phyloP scores from a whole-genome alignment of 2,113 vertebrate genomes.

The Pitta sordida region DNA sequence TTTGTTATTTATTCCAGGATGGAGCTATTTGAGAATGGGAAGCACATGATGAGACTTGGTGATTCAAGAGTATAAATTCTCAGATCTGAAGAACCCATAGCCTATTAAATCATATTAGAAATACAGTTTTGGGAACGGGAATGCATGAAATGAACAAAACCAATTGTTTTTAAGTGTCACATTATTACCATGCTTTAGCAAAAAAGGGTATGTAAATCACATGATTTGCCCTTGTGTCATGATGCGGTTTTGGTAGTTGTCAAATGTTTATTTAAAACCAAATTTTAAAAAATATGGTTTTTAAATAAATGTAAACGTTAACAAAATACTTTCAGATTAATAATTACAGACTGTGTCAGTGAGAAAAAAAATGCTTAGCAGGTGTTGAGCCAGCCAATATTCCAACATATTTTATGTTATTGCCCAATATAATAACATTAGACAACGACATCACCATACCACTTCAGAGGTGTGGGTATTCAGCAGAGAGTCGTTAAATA shows the following conservation, averaged over 20 bases:
- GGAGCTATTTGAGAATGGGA: background rate
- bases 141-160: background rate
- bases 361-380: slow-evolving; percentile 18
- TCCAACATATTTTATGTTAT: slow-evolving; percentile 42
- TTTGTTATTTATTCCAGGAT: background rate
- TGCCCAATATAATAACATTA: slow-evolving; percentile 35
- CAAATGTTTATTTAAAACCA: slow-evolving; percentile 10
- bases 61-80: background rate
- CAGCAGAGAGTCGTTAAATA: slow-evolving; percentile 19
- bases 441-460: slow-evolving; percentile 21
- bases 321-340: slow-evolving; percentile 21
- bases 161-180: background rate
- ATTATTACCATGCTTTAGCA: background rate
- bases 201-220: background rate
- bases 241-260: background rate
- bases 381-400: slow-evolving; percentile 29
- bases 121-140: background rate
- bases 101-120: background rate
- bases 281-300: background rate
- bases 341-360: slow-evolving; percentile 23
- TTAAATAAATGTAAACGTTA: slow-evolving; percentile 38
- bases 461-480: slow-evolving; percentile 44
- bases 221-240: background rate
- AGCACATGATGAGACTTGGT: background rate
- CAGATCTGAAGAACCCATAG: background rate